These are phyloP conservation scores for Calvadosia cruxmelitensis DNA, from an alignment of 30 jellyfish, hydroid and myxozoan genomes.

Conservation along the genomic window DNA sequence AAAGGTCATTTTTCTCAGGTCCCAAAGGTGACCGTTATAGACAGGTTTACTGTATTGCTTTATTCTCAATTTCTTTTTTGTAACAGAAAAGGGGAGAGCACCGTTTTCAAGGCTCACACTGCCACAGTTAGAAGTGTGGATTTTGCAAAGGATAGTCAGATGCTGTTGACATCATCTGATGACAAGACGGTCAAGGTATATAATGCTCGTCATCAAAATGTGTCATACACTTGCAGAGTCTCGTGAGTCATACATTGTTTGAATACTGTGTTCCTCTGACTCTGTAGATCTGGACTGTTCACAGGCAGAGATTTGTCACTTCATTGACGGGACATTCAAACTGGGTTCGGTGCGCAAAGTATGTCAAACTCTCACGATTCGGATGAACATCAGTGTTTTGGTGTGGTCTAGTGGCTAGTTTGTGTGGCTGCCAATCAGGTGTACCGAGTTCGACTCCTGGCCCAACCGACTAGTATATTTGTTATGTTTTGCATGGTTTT, in stretches of 20 bases:
- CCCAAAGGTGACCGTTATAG: no score
- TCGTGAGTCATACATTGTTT: neutral
- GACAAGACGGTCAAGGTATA: constrained; percentile 79
- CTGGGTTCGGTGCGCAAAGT: constrained; percentile 99
- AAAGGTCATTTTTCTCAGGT: no score
- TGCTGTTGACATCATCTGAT: constrained; percentile 81
- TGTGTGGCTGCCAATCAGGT: no score
- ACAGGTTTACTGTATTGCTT: no score
- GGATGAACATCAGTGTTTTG: no score
- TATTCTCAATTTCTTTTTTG: neutral
- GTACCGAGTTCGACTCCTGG: no score
- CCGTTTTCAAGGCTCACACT: constrained; percentile 92
- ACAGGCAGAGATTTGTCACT: constrained; percentile 69
- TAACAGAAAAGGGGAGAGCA: constrained; percentile 86
- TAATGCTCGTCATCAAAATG: neutral
- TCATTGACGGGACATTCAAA: constrained; percentile 94
- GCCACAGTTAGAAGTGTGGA: constrained; percentile 94
- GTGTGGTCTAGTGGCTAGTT: no score
- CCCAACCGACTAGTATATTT: no score
- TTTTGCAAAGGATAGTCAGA: constrained; percentile 71
- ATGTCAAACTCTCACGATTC: no score
- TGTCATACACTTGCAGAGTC: neutral
- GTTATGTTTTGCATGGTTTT: no score
- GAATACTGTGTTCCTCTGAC: neutral
- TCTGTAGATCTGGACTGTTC: constrained; percentile 78